Evolutionary conservation across 2,797 vertebrate species (phyloP).

Genomic region (Galago senegalensis): DNA sequence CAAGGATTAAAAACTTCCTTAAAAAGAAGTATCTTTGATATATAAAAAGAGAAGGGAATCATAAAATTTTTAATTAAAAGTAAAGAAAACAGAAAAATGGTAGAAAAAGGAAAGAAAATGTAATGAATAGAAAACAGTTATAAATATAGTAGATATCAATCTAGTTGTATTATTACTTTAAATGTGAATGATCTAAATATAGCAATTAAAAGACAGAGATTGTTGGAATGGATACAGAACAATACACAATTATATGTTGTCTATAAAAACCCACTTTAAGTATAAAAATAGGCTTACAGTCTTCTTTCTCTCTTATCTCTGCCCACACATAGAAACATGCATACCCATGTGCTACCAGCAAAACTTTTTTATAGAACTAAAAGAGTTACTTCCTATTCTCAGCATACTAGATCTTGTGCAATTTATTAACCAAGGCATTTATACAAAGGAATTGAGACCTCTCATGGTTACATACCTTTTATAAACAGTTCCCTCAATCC

Average conservation of each 20-base stretch:
- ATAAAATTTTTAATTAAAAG: not conserved
- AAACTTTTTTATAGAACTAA: not conserved
- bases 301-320: conserved; percentile 73
- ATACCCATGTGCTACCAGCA: not conserved
- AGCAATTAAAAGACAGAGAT: conserved; percentile 54
- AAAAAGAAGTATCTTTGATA: conserved; percentile 78
- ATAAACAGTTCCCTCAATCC: conserved; percentile 3
- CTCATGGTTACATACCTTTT: not conserved
- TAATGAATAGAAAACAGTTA: not conserved
- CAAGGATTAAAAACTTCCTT: not conserved
- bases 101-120: not conserved
- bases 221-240: not conserved
- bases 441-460: not conserved
- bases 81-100: not conserved
- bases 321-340: not conserved
- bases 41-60: conserved; percentile 57
- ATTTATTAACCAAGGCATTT: conserved; percentile 12
- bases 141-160: not conserved
- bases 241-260: not conserved
- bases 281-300: not conserved
- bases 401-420: not conserved
- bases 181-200: conserved; percentile 51
- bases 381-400: conserved; percentile 42
- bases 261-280: conserved; percentile 9
- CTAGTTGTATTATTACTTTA: not conserved